Conservation (phyloP, 2,113 vertebrate genomes). For the Peucedramus taeniatus region DNA sequence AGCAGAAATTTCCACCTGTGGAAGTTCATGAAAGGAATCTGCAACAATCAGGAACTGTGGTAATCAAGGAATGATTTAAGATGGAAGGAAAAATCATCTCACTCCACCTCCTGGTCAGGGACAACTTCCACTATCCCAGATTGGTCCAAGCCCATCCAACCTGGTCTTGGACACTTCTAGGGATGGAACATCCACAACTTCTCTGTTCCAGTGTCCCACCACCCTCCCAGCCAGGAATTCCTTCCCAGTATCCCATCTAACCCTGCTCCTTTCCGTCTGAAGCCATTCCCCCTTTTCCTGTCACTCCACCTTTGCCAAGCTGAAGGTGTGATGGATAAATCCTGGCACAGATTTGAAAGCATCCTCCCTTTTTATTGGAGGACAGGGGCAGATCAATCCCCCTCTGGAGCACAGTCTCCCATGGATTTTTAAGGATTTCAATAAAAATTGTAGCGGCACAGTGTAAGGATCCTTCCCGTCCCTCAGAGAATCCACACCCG, state of each 20-base stretch:
- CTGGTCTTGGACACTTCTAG: neutral
- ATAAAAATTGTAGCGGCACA: neutral
- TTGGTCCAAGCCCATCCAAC: neutral
- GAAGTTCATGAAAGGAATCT: neutral
- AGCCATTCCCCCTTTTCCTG: neutral
- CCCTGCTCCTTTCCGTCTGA: neutral
- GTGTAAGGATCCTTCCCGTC: neutral
- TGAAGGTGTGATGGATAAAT: neutral
- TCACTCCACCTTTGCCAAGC: neutral
- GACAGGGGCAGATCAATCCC: neutral
- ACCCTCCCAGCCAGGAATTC: neutral
- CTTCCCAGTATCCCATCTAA: neutral
- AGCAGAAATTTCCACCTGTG: no score
- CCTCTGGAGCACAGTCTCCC: neutral
- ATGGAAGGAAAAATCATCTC: neutral
- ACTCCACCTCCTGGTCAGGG: neutral
- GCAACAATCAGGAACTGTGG: neutral
- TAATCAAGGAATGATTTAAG: neutral
- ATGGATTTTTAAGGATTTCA: neutral
- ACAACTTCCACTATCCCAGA: neutral
- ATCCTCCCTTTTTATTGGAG: neutral
- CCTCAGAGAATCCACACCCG: accelerated
- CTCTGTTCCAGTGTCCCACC: neutral
- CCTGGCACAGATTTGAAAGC: neutral
- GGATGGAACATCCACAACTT: neutral